Base-by-base conservation (phyloP, 2,113 vertebrate genomes). In the Sylvietta virens region DNA sequence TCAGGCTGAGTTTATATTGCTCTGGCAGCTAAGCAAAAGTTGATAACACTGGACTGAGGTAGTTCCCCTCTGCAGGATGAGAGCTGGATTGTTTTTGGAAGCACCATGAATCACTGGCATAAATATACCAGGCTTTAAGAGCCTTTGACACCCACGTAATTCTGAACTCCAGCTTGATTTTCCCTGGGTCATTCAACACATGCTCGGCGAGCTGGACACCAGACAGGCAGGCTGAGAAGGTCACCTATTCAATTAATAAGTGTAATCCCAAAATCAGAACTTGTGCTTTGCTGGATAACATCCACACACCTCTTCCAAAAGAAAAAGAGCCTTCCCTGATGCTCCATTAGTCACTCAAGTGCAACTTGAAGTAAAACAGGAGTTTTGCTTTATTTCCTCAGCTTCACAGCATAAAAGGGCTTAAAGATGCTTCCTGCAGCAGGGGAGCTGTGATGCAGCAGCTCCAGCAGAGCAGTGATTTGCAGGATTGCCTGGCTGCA, bases 111-210 rank as follows among this genome's bases (percentile, higher is more conserved):
- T 90, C 93, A 92, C 1, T 0, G 47, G 53, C 88, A 81, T 86
- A 96, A 88, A 96, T 86, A 95, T 31, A 91, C 56, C 72, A 81
- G 78, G 77, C 64, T 90, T 74, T 58, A 56, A 90, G 91, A 84
- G 80, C 83, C 88, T 93, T 81, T 20, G 3, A 95, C 80, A 90
- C 67, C 47, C 80, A 74, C 7, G 2, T 73, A 93, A 93, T 56
- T 88, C 86, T 81, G n/a, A 86, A 79, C 62, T 57, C 84, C 27
- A 42, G 76, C 56, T 65, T 84, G 60, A 40, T 61, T 76, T 71
- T 81, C 90, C 48, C 85, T 26, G 28, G 90, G 82, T 86, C 90
- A 77, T 51, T 35, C 54, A 62, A 81, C 53, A 84, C 66, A 61
- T 9, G 40, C 64, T 83, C 0, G 0, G 33, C 0, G 0, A 85